Evolutionary conservation across 1,140 invertebrate species (phyloP).

Genomic region (Sitobion miscanthi): DNA sequence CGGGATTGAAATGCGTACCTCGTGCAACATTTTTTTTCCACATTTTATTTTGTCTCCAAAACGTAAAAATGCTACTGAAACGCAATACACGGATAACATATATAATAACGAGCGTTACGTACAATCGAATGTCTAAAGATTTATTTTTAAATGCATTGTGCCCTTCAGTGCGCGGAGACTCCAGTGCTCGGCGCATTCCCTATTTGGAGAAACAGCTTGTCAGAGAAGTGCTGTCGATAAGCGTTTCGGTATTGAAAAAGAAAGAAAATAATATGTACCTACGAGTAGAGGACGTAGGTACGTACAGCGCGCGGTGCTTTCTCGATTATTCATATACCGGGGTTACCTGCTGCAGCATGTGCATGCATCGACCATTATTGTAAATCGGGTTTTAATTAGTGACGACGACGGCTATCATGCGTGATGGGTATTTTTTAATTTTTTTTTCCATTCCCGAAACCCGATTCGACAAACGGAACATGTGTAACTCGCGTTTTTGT

Average conservation of each 20-base stretch:
- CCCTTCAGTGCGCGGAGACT: constrained; percentile 1
- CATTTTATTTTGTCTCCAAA: background rate
- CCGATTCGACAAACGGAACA: background rate
- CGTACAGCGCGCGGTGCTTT: background rate
- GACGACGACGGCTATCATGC: background rate
- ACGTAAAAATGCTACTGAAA: constrained; percentile 36
- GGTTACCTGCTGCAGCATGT: background rate
- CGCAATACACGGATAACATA: background rate
- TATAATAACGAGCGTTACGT: constrained; percentile 47
- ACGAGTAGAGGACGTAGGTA: background rate
- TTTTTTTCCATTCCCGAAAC: background rate
- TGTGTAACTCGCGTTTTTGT: background rate
- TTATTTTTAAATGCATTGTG: constrained; percentile 52
- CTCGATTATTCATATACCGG: constrained; percentile 14
- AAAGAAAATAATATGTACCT: background rate
- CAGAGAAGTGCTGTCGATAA: constrained; percentile 42
- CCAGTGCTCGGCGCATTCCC: background rate
- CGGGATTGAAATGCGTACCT: constrained; percentile 36
- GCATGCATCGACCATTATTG: background rate
- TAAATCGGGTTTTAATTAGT: constrained; percentile 23
- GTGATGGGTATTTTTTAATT: background rate
- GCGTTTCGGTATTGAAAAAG: constrained; percentile 50
- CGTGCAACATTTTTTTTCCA: constrained; percentile 13
- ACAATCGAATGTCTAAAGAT: constrained; percentile 52
- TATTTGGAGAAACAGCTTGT: constrained; percentile 54